Base-by-base conservation (phyloP, 2,797 vertebrate species). In the Rhynchotus rufescens region DNA sequence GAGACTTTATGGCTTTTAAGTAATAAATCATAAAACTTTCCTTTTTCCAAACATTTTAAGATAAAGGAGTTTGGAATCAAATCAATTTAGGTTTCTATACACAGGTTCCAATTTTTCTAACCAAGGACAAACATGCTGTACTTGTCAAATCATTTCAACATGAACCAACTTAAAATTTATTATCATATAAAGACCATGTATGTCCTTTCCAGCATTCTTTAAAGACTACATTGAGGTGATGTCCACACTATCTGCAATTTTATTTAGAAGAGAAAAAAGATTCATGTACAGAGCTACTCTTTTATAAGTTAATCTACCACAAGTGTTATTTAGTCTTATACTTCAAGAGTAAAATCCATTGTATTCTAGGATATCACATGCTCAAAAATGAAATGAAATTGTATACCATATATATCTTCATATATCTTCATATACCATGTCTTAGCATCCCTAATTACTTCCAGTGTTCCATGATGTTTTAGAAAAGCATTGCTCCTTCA, bases 11-110 rank as follows among this genome's bases (percentile, higher is more conserved):
- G 94, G 96, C 94, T 98, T 98, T 97, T 92, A 97, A 98, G 98
- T 97, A 98, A 98, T 98, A 99, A 98, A 98, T 99, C 98, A 98
- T 98, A 98, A 98, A 95, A 97, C 92, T 89, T 97, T 95, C 98
- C 97, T 92, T 73, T 98, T 98, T 97, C 97, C 98, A 97, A 98
- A 98, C 97, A 97, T 98, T 98, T 98, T 95, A 78, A 98, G 98
- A 99, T 98, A 99, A 99, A 97, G 64, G 95, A 98, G 96, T 96
- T 98, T 96, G 94, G 96, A 98, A 98, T 98, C 97, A 98, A 98
- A 98, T 98, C 98, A 98, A 98, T 98, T 98, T 98, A 97, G 96
- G 94, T 95, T 97, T 98, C 97, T 97, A 79, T 96, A 96, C 52
- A 71, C 97, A 96, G 94, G 92, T 97, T 97, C 97, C 97, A 94